Conservation (phyloP, 2,888 invertebrate genomes). For the Sicus ferrugineus region DNA sequence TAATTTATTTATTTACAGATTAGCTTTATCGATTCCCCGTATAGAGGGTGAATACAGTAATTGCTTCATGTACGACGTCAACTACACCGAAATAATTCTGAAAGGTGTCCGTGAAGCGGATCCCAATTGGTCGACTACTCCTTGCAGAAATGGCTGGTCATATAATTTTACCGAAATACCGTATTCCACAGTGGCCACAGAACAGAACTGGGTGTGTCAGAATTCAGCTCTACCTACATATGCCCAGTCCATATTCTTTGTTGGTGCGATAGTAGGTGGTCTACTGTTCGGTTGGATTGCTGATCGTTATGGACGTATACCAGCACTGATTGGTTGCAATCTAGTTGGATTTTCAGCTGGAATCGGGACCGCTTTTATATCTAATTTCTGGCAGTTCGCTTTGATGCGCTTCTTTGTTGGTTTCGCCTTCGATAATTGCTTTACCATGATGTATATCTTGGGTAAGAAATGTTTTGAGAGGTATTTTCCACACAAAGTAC, state of each 20-base stretch:
- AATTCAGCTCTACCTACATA: conserved; percentile 78
- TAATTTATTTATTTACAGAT: conserved; percentile 66
- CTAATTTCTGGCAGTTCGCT: conserved; percentile 79
- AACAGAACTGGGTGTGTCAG: conserved; percentile 89
- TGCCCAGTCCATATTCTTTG: conserved; percentile 86
- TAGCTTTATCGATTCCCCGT: conserved; percentile 76
- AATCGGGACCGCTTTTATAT: conserved; percentile 76
- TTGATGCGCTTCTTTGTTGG: conserved; percentile 85
- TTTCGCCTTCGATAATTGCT: conserved; percentile 88
- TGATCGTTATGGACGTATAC: conserved; percentile 84
- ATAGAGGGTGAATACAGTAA: conserved; percentile 69
- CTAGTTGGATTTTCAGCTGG: conserved; percentile 76
- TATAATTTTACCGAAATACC: conserved; percentile 84
- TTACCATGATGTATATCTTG: conserved; percentile 92
- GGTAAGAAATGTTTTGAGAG: conserved; percentile 68
- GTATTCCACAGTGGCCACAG: conserved; percentile 83
- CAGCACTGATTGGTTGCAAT: conserved; percentile 80
- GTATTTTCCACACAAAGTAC: neutral
- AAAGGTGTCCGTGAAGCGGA: conserved; percentile 72
- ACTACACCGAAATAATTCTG: conserved; percentile 72
- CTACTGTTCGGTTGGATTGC: conserved; percentile 87
- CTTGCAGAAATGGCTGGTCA: conserved; percentile 82
- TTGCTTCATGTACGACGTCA: conserved; percentile 81
- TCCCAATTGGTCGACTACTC: conserved; percentile 73
- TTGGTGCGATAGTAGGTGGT: conserved; percentile 87